phyloP scores from a whole-genome alignment of 2,888 invertebrate genomes.

The Mesoligia furuncula region DNA sequence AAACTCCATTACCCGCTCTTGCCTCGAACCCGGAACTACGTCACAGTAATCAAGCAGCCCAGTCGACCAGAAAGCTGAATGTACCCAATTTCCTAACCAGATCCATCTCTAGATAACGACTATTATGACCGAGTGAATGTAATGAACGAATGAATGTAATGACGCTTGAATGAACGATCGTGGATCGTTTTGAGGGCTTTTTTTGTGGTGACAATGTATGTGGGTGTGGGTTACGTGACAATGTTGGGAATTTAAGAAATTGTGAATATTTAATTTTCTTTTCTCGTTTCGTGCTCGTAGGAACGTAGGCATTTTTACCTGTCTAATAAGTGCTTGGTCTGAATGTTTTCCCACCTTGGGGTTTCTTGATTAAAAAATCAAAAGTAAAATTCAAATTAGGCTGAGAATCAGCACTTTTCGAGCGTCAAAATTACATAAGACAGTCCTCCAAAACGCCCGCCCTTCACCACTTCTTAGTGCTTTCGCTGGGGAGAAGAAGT shows the following conservation, averaged over 20 bases:
- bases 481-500: no score
- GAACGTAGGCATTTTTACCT: background rate
- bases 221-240: background rate
- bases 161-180: slow-evolving; percentile 81
- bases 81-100: slow-evolving; percentile 86
- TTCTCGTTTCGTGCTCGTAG: background rate
- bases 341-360: background rate
- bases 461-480: no score
- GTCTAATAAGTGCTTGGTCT: background rate
- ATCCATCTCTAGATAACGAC: slow-evolving; percentile 79
- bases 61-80: slow-evolving; percentile 80
- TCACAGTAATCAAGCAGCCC: slow-evolving; percentile 75
- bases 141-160: slow-evolving; percentile 81
- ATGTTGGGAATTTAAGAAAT: background rate
- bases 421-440: no score
- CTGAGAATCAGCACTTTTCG: no score
- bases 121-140: slow-evolving; percentile 75
- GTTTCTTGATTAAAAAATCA: background rate
- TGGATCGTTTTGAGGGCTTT: slow-evolving; percentile 36
- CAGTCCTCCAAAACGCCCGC: no score
- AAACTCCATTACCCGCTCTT: slow-evolving; percentile 47
- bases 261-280: background rate
- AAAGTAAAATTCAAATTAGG: no score
- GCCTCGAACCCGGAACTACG: slow-evolving; percentile 69
- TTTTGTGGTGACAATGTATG: slow-evolving; percentile 40